These are phyloP conservation scores for Vombatus ursinus DNA, from an alignment of 2,113 vertebrate species.

Conservation along the genomic window DNA sequence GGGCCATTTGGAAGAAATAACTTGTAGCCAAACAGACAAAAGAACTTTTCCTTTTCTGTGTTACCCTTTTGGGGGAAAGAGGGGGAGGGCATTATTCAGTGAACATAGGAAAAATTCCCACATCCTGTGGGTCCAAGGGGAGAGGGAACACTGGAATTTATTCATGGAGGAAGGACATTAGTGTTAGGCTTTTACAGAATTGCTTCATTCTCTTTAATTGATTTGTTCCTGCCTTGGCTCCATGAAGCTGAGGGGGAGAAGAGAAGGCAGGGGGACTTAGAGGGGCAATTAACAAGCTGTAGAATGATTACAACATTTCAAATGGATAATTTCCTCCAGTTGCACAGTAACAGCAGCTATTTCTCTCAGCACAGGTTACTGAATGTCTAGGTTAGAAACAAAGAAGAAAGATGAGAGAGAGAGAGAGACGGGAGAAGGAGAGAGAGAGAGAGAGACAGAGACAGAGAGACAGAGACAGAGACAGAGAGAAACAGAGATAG, in stretches of 20 bases:
- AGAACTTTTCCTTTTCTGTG: neutral
- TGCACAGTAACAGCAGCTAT: neutral
- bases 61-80: neutral
- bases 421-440: neutral
- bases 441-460: no score
- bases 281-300: neutral
- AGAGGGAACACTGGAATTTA: neutral
- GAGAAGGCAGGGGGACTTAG: neutral
- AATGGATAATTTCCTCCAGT: neutral
- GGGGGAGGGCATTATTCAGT: neutral
- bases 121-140: neutral
- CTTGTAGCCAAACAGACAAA: neutral
- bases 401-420: neutral
- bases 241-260: neutral
- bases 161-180: neutral
- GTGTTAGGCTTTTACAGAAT: neutral
- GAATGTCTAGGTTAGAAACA: neutral
- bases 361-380: neutral
- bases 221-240: neutral
- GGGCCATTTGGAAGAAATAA: neutral
- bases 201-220: neutral
- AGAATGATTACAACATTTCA: neutral
- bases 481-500: neutral
- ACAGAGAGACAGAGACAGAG: no score
- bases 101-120: neutral